phyloP scores from a whole-genome alignment of 2,797 vertebrate genomes.

The Lacerta bilineata region DNA sequence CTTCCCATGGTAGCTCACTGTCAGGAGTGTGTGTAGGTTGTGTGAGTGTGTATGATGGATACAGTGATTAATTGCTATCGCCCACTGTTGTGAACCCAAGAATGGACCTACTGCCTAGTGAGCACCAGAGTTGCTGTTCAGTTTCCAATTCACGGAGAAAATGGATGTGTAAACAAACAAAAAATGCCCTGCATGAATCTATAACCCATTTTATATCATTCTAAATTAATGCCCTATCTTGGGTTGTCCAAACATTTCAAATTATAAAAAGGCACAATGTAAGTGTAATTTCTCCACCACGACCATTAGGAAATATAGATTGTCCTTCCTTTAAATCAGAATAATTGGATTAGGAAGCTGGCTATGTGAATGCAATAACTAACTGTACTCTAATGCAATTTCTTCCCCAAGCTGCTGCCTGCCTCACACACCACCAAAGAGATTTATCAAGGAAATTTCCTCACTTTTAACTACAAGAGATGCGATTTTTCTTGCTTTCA shows the following conservation, averaged over 20 bases:
- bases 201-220: constrained; percentile 16
- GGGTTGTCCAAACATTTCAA: constrained; percentile 35
- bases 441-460: constrained; percentile 55
- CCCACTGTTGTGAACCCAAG: background rate
- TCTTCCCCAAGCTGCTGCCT: constrained; percentile 45
- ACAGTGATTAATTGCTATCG: background rate
- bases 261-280: constrained; percentile 42
- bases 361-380: constrained; percentile 54
- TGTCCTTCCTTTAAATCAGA: constrained; percentile 65
- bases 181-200: background rate
- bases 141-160: background rate
- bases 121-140: background rate
- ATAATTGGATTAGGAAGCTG: constrained; percentile 67
- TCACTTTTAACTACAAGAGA: background rate
- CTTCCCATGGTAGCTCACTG: no score
- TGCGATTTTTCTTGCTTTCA: constrained; percentile 24
- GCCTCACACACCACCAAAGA: constrained; percentile 8
- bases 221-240: constrained; percentile 33
- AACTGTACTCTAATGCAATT: constrained; percentile 55
- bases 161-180: background rate
- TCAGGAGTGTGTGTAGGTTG: no score
- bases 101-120: background rate
- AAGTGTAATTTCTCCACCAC: constrained; percentile 41
- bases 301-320: constrained; percentile 61
- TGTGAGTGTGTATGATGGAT: no score